A percentile compares a stretch with the other conserved stretches of the same genome.
These are phyloP conservation scores for Sebastes cheni DNA, from an alignment of 2,797 vertebrate species.

Conservation along the genomic window DNA sequence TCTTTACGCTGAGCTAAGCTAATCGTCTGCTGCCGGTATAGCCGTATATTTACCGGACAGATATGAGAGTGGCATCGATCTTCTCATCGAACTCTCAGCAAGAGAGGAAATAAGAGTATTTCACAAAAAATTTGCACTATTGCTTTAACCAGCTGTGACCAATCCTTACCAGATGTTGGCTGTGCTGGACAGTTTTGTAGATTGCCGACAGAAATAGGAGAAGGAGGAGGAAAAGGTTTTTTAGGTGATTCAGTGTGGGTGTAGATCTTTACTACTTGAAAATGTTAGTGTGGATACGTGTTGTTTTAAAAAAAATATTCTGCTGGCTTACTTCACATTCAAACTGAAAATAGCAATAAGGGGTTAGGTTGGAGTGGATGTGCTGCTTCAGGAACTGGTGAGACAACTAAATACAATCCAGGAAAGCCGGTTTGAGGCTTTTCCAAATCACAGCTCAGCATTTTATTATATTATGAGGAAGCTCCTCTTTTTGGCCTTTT, in stretches of 20 bases:
- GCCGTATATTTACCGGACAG: neutral
- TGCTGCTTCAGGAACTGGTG: too few species aligned
- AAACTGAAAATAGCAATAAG: neutral
- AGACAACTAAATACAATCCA: too few species aligned
- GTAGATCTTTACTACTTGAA: neutral
- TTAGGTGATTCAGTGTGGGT: neutral
- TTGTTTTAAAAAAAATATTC: neutral
- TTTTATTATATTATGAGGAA: too few species aligned
- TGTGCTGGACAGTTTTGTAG: neutral
- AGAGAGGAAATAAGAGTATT: neutral
- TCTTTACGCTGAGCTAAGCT: neutral
- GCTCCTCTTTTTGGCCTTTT: too few species aligned
- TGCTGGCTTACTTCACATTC: neutral
- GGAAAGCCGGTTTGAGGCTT: too few species aligned
- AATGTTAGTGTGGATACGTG: neutral
- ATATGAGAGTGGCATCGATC: neutral
- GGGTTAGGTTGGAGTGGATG: too few species aligned
- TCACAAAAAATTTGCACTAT: neutral
- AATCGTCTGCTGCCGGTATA: neutral
- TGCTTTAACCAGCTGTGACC: neutral
- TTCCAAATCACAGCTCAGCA: too few species aligned
- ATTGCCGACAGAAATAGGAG: neutral
- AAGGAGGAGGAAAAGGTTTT: neutral
- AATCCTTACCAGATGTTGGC: neutral
- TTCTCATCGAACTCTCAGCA: neutral